These are phyloP conservation scores for Temnothorax curvispinosus DNA, from an alignment of 1,140 invertebrate species.

Conservation along the genomic window DNA sequence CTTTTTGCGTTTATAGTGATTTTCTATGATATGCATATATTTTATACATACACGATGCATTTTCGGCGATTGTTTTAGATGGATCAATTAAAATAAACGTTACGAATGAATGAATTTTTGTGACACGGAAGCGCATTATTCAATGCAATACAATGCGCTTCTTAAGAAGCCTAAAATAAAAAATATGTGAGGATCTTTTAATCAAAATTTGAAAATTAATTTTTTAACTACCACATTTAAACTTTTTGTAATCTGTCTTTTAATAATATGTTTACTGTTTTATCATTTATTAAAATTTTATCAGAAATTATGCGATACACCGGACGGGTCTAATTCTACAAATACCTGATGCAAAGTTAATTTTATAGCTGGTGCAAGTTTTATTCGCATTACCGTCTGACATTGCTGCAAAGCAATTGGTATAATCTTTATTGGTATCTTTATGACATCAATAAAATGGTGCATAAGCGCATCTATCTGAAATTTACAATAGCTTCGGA, in stretches of 20 bases:
- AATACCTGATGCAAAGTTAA: not conserved
- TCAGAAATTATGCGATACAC: not conserved
- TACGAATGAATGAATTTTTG: not conserved
- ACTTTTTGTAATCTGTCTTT: not conserved
- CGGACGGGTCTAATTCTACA: not conserved
- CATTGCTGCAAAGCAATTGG: not conserved
- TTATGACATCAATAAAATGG: not conserved
- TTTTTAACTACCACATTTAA: not conserved
- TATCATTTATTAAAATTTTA: not conserved
- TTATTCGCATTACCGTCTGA: not conserved
- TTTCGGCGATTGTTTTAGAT: not conserved
- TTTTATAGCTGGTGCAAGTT: not conserved
- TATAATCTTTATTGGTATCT: not conserved
- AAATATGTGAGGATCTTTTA: not conserved
- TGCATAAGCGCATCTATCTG: not conserved
- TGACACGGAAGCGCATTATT: not conserved
- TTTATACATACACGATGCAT: not conserved
- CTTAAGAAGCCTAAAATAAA: not conserved
- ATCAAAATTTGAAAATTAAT: not conserved
- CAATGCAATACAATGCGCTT: not conserved
- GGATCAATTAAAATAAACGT: not conserved
- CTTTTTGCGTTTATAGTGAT: not conserved
- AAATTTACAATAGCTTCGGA: slow-evolving; percentile 24
- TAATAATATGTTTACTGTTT: not conserved
- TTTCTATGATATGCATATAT: not conserved